Conservation (phyloP, 2,888 invertebrate species). For the Minunthozetes semirufus region DNA sequence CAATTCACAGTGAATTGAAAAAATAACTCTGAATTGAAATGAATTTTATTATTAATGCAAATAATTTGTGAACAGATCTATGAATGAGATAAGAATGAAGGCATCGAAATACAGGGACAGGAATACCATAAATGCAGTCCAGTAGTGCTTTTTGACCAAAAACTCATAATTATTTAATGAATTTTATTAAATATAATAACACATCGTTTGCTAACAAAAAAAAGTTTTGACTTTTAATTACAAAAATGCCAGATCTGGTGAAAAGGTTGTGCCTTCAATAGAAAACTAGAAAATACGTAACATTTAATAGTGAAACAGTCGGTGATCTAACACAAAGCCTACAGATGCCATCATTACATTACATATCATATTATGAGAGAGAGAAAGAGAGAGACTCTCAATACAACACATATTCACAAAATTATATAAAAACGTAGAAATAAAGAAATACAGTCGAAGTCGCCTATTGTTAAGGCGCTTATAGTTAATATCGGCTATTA, state of each 20-base stretch:
- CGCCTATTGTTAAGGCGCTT: too few species aligned
- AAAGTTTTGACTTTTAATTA: slow-evolving; percentile 30
- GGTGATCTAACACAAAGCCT: slow-evolving; percentile 15
- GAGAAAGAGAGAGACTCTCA: neutral
- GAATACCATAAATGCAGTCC: neutral
- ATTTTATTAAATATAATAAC: slow-evolving; percentile 13
- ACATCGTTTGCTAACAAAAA: neutral
- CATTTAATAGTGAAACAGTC: slow-evolving; percentile 18
- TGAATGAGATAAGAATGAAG: neutral
- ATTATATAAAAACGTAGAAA: slow-evolving; percentile 10
- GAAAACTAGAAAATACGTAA: neutral
- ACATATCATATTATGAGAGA: slow-evolving; percentile 16
- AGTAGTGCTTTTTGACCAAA: neutral
- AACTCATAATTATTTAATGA: slow-evolving; percentile 22
- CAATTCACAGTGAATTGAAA: neutral
- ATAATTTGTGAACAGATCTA: slow-evolving; percentile 12
- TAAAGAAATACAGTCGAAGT: neutral
- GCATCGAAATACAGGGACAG: neutral
- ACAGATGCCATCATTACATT: slow-evolving; percentile 30
- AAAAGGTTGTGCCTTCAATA: neutral
- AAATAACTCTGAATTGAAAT: neutral
- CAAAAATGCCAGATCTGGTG: slow-evolving; percentile 24
- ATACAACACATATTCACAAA: neutral
- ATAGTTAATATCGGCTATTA: too few species aligned
- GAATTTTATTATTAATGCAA: slow-evolving; percentile 8